Evolutionary conservation across 2,113 vertebrate species (phyloP).

Genomic region (Ictidomys tridecemlineatus): DNA sequence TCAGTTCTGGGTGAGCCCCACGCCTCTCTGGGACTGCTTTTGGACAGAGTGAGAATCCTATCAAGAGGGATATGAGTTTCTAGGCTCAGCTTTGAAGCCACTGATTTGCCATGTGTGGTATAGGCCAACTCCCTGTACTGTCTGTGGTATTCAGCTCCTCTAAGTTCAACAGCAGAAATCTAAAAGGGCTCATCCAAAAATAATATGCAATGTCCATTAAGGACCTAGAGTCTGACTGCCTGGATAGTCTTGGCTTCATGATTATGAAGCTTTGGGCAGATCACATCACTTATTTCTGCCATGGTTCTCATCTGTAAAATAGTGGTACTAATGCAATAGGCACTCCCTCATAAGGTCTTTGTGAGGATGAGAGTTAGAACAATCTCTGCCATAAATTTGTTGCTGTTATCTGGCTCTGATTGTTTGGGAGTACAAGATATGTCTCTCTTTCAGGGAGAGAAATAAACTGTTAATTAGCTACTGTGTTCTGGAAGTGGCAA

Average conservation of each 20-base stretch:
- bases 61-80: background rate
- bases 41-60: background rate
- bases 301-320: background rate
- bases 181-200: background rate
- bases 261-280: background rate
- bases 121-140: background rate
- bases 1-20: background rate
- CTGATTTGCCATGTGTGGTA: background rate
- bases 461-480: background rate
- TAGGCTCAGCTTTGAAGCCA: background rate
- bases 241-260: background rate
- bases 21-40: background rate
- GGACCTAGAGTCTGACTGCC: background rate
- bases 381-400: background rate
- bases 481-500: conserved; percentile 33
- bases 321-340: background rate
- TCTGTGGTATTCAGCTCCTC: background rate
- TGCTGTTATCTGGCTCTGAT: background rate
- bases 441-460: background rate
- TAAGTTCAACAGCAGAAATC: background rate
- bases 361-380: background rate
- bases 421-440: background rate
- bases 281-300: background rate
- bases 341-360: background rate
- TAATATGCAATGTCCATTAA: background rate